A percentile compares a stretch with the other conserved stretches of the same genome.
Conservation (phyloP, 2,888 invertebrate species). For the Tethea ocularis region DNA sequence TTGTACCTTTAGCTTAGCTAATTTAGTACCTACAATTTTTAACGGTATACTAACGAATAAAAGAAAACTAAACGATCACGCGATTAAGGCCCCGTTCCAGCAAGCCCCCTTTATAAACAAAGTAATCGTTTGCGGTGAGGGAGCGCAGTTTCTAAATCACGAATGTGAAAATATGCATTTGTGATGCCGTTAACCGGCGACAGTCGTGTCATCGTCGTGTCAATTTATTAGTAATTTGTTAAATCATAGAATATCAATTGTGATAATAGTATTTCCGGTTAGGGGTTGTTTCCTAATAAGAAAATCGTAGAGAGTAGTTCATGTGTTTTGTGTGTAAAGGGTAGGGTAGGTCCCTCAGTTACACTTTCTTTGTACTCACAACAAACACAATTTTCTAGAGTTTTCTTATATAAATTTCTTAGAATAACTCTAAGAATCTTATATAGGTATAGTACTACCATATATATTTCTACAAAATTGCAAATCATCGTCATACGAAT, state of each 20-base stretch:
- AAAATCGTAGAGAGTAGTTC: neutral
- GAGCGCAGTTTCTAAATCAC: slow-evolving; percentile 74
- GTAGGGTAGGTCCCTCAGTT: no score
- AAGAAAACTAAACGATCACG: slow-evolving; percentile 60
- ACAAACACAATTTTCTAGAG: no score
- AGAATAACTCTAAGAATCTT: no score
- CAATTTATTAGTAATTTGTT: slow-evolving; percentile 33
- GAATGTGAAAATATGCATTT: slow-evolving; percentile 70
- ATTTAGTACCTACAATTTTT: neutral
- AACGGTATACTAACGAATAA: slow-evolving; percentile 30
- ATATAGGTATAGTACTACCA: no score
- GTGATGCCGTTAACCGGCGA: slow-evolving; percentile 46
- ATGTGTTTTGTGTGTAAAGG: no score
- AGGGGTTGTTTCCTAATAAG: neutral
- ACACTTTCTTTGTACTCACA: no score
- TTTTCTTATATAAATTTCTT: no score
- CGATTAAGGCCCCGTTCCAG: slow-evolving; percentile 50
- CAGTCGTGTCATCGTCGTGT: slow-evolving; percentile 38
- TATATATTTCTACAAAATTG: slow-evolving; percentile 14
- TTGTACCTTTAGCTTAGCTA: neutral
- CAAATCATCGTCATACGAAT: slow-evolving; percentile 15
- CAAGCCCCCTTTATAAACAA: slow-evolving; percentile 58
- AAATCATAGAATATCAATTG: slow-evolving; percentile 14
- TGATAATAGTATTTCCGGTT: neutral
- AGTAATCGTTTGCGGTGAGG: slow-evolving; percentile 79